Evolutionary conservation across 2,113 vertebrate genomes (phyloP), one percentile per base, ranked within the genome.

Genomic region (Colius striatus): DNA sequence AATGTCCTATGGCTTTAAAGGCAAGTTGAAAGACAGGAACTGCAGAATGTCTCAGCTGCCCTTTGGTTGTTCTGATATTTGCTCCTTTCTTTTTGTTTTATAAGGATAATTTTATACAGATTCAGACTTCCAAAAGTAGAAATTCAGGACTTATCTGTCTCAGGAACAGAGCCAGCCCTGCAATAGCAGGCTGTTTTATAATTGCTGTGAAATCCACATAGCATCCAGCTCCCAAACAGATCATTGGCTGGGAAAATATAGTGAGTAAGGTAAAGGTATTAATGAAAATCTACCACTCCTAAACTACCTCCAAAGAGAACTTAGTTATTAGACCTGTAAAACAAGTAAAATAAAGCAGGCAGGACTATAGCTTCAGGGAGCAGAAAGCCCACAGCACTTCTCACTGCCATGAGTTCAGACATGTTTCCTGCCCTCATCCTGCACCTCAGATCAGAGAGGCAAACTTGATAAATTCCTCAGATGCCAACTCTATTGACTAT

Each of bases 1-100:
- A 58, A 66, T 0, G 0, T 17, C 60, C 15, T 1, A 0, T 6
- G 21, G 10, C 12, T 55, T 61, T 54, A 36, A 54, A 65, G 61
- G 45, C 36, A 66, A 65, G 53, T 54, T 41, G 10, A 84, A 38
- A 41, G n/a, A 60, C 7, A 23, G 18, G n/a, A 77, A 53, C 19
- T 1, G 0, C 12, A 50, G n/a, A 16, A 25, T 66, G 13, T 61
- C 34, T 61, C 30, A n/a, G 51, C 21, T 14, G 51, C 12, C 41
- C 10, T 76, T 26, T 54, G 16, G 5, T 48, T 29, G 51, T 34
- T 34, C 63, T 70, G 55, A 15, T 34, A 41, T 30, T 48, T 48
- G 21, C 26, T 50, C 34, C 58, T 71, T 85, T 10, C n/a, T 41
- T 84, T 89, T 32, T 60, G 16, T 41, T 78, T 72, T 21, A 32